These are phyloP conservation scores for Macropus fuliginosus DNA, from an alignment of 2,797 vertebrate genomes.

Conservation along the genomic window DNA sequence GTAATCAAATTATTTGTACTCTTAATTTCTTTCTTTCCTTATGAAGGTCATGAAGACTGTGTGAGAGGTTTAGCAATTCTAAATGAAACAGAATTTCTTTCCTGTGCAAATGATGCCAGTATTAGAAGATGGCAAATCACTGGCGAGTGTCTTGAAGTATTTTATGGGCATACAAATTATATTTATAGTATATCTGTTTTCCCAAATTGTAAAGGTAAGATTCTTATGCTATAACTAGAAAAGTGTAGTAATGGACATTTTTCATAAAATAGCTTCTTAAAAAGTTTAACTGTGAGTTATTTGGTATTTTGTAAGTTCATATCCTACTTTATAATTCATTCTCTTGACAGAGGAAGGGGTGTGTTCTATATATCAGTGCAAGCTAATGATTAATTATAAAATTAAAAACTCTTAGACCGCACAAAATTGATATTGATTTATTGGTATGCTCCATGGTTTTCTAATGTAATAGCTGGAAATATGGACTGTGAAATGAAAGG, in stretches of 20 bases:
- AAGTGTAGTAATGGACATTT: constrained; percentile 33
- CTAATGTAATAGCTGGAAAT: neutral
- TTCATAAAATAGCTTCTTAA: constrained; percentile 22
- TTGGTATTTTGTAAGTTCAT: constrained; percentile 52
- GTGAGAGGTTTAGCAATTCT: constrained; percentile 95
- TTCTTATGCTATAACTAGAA: constrained; percentile 6
- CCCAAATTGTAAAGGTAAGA: constrained; percentile 92
- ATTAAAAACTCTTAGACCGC: constrained; percentile 26
- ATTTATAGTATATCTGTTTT: constrained; percentile 97
- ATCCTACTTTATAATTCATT: neutral
- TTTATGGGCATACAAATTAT: constrained; percentile 97
- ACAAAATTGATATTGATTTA: constrained; percentile 44
- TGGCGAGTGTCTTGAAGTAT: constrained; percentile 95
- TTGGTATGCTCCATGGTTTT: neutral
- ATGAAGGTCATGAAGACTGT: constrained; percentile 96
- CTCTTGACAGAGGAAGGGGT: neutral
- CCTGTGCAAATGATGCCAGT: constrained; percentile 96
- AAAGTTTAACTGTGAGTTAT: constrained; percentile 17
- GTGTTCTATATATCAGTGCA: neutral
- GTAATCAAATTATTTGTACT: constrained; percentile 7
- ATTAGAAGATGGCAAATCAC: constrained; percentile 95
- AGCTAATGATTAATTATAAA: neutral
- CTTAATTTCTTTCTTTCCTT: constrained; percentile 62
- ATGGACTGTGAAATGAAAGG: neutral
- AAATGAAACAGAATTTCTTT: constrained; percentile 94